A percentile compares a stretch with the other conserved stretches of the same genome.
Conservation (phyloP, 2,797 vertebrate genomes). For the Schizopygopsis pylzovi region DNA sequence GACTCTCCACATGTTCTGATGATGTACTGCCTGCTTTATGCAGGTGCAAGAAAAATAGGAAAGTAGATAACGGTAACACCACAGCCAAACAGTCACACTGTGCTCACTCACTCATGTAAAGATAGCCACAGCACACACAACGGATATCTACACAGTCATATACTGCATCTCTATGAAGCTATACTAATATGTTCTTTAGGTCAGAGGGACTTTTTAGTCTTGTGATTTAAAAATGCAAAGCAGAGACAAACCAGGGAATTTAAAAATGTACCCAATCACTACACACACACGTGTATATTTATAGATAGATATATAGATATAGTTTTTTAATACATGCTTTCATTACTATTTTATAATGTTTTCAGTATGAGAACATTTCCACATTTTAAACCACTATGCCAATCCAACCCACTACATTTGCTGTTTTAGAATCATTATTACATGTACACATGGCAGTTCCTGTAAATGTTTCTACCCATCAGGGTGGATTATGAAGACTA, state of each 20-base stretch:
- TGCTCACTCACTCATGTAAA: not conserved
- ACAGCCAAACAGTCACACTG: not conserved
- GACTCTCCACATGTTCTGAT: slow-evolving; percentile 11
- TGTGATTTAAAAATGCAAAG: not conserved
- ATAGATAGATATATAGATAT: no score
- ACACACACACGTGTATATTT: no score
- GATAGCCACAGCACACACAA: not conserved
- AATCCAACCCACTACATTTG: not conserved
- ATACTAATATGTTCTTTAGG: not conserved
- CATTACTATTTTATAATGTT: no score
- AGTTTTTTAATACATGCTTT: no score
- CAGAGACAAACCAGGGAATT: not conserved
- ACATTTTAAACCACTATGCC: not conserved
- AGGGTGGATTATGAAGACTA: slow-evolving; percentile 28
- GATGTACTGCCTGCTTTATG: slow-evolving; percentile 3
- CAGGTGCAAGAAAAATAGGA: slow-evolving; percentile 51
- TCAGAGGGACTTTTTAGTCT: slow-evolving; percentile 1
- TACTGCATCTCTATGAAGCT: not conserved
- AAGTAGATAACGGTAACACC: slow-evolving; percentile 32
- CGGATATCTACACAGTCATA: not conserved
- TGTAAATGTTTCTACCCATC: not conserved
- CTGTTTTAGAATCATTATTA: slow-evolving; percentile 16
- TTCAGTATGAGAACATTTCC: no score
- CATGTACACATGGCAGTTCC: not conserved
- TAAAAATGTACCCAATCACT: no score